Conservation (phyloP, 2,888 invertebrate species). For the Sminthurinus aureus region DNA sequence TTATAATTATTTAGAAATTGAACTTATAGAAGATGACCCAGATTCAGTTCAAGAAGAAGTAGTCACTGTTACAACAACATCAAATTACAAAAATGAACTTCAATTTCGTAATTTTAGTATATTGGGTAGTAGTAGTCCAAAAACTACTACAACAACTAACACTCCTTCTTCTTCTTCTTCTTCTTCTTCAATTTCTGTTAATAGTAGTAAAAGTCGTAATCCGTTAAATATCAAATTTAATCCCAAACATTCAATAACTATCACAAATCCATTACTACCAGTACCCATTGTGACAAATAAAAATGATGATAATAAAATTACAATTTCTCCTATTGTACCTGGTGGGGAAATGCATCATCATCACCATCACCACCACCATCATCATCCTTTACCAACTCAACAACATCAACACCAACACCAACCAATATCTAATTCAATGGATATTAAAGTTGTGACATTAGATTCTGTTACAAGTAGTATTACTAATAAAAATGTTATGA, state of each 20-base stretch:
- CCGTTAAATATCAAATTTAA: background rate
- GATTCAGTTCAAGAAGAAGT: constrained; percentile 33
- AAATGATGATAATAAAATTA: background rate
- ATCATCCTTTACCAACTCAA: background rate
- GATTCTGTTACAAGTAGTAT: background rate
- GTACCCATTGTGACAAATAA: background rate
- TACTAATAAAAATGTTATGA: background rate
- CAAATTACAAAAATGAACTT: background rate
- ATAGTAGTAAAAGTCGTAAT: background rate
- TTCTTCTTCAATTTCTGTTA: no score
- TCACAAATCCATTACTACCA: background rate
- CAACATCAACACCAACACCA: background rate
- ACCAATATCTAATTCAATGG: background rate
- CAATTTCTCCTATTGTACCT: constrained; percentile 3
- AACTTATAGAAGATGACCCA: constrained; percentile 34
- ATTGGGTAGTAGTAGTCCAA: background rate
- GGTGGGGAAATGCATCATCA: background rate
- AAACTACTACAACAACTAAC: background rate
- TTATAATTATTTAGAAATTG: constrained; percentile 2
- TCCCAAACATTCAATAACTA: background rate
- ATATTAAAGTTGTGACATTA: constrained; percentile 3
- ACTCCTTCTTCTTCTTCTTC: no score
- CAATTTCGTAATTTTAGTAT: constrained; percentile 1
- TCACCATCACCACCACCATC: background rate
- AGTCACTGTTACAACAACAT: constrained; percentile 19